phyloP scores from a whole-genome alignment of 1,140 invertebrate species.

The Cotesia glomerata region DNA sequence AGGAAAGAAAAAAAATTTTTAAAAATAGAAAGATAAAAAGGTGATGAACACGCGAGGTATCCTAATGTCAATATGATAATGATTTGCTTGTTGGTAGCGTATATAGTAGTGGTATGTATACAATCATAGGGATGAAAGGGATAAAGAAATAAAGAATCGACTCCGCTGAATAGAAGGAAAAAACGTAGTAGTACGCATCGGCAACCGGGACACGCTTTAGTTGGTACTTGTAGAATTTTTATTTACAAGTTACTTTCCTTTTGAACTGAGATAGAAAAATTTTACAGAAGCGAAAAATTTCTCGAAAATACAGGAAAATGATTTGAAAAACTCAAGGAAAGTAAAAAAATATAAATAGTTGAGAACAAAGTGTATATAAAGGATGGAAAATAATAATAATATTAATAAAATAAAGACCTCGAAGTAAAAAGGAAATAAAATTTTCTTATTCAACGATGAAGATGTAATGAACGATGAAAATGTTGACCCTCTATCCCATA shows the following conservation, averaged over 20 bases:
- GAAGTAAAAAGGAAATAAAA: no score
- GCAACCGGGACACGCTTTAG: slow-evolving; percentile 54
- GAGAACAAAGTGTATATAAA: background rate
- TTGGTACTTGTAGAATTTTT: slow-evolving; percentile 54
- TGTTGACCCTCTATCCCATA: background rate
- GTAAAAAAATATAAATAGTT: background rate
- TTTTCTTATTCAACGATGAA: background rate
- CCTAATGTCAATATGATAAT: slow-evolving; percentile 54
- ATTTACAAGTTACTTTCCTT: slow-evolving; percentile 52
- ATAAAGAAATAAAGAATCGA: slow-evolving; percentile 17
- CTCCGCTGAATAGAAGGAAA: background rate
- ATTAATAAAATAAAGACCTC: no score
- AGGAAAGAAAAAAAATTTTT: background rate
- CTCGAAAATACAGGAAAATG: background rate
- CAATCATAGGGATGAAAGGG: background rate
- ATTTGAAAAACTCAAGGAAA: background rate
- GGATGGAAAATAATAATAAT: no score
- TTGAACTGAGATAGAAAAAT: background rate
- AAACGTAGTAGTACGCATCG: slow-evolving; percentile 36
- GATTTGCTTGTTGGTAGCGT: slow-evolving; percentile 49
- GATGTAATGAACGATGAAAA: background rate
- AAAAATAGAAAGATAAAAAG: background rate
- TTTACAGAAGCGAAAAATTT: background rate
- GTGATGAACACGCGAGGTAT: background rate
- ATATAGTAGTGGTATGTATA: no score